These are phyloP conservation scores for Oophaga pumilio DNA, from an alignment of 2,113 vertebrate genomes.

Conservation along the genomic window DNA sequence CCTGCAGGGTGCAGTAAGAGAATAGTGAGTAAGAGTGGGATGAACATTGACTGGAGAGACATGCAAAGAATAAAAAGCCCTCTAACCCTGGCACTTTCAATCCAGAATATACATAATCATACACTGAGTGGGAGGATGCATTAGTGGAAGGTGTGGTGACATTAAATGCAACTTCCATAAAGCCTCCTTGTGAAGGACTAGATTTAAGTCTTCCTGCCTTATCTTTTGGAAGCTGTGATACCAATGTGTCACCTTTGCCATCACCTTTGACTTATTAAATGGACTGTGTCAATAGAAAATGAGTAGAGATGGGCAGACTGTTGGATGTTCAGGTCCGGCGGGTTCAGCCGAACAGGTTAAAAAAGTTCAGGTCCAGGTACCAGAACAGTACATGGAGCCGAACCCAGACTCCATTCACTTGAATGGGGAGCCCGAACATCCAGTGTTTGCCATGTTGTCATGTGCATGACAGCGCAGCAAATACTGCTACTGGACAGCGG, in stretches of 20 bases:
- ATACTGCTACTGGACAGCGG: too few species aligned
- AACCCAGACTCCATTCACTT: too few species aligned
- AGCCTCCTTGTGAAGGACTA: background rate
- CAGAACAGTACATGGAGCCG: too few species aligned
- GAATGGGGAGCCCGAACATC: too few species aligned
- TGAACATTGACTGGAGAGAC: background rate
- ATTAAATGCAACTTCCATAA: background rate
- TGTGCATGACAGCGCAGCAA: too few species aligned
- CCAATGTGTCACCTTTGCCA: background rate
- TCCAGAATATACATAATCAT: background rate
- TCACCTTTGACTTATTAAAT: background rate
- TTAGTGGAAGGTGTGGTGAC: background rate
- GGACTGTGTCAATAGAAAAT: too few species aligned
- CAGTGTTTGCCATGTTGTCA: too few species aligned
- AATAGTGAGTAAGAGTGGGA: background rate
- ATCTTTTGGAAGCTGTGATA: background rate
- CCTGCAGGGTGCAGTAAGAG: constrained; percentile 24
- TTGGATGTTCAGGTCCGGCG: too few species aligned
- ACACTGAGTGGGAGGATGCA: background rate
- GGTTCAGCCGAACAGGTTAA: too few species aligned
- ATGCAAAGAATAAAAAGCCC: background rate
- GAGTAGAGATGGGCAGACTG: too few species aligned
- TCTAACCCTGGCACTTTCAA: background rate
- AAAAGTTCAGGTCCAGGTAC: too few species aligned
- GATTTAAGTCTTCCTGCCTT: background rate